Percentiles rank a stretch among this genome's conserved stretches.
Evolutionary conservation across 1,140 invertebrate genomes (phyloP).

Genomic region (Pogonomyrmex barbatus): DNA sequence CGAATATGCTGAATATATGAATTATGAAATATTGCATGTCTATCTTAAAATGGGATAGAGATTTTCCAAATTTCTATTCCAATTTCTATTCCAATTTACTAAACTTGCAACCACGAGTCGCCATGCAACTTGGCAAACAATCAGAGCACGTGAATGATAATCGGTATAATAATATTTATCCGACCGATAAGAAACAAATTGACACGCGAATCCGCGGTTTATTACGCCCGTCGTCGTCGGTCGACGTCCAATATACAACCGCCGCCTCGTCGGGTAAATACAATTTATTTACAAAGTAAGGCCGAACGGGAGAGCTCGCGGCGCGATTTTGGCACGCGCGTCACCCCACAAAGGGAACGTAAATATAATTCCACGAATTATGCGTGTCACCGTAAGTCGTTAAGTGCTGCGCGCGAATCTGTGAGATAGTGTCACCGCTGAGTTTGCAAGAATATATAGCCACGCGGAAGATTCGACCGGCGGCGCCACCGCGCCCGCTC

Average conservation of each 20-base stretch:
- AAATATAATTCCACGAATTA: constrained; percentile 64
- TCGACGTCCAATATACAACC: constrained; percentile 18
- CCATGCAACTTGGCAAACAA: constrained; percentile 12
- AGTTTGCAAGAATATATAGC: constrained; percentile 64
- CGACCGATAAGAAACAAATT: constrained; percentile 44
- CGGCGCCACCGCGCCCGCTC: constrained; percentile 48
- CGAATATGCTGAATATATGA: not conserved
- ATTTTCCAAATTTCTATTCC: not conserved
- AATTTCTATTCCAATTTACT: constrained; percentile 3
- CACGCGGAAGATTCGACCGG: constrained; percentile 52
- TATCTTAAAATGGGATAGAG: not conserved
- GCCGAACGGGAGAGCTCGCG: constrained; percentile 20
- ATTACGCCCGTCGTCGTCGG: constrained; percentile 1
- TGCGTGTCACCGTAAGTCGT: constrained; percentile 55
- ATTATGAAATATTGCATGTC: not conserved
- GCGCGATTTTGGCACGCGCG: constrained; percentile 57
- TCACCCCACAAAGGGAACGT: constrained; percentile 60
- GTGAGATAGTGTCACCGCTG: constrained; percentile 58
- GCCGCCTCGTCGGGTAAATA: not conserved
- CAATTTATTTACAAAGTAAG: constrained; percentile 58
- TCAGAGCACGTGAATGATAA: constrained; percentile 7
- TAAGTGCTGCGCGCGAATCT: constrained; percentile 58
- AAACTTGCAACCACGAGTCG: not conserved
- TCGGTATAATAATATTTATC: constrained; percentile 37
- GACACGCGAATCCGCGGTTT: constrained; percentile 36